phyloP scores from a whole-genome alignment of 1,140 invertebrate genomes.

The Nymphalis io region DNA sequence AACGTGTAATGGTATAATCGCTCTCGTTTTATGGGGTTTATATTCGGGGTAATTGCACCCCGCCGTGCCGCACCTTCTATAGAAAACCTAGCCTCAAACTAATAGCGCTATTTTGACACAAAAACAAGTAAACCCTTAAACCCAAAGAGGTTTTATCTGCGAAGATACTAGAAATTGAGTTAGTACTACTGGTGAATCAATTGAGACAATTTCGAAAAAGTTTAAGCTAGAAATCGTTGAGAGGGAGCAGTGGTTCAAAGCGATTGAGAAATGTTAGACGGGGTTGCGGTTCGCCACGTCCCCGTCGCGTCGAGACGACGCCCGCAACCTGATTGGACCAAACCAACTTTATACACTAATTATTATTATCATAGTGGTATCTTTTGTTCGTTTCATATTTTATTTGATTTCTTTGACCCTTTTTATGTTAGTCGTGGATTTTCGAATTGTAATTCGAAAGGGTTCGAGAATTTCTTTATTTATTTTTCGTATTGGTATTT shows the following conservation, averaged over 20 bases:
- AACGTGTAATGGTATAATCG: slow-evolving; percentile 65
- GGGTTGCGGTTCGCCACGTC: slow-evolving; percentile 48
- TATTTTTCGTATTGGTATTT: slow-evolving; percentile 21
- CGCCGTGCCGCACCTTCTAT: slow-evolving; percentile 45
- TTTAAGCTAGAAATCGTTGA: slow-evolving; percentile 40
- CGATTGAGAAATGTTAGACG: slow-evolving; percentile 56
- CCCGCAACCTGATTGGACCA: slow-evolving; percentile 47
- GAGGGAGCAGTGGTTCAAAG: slow-evolving; percentile 45
- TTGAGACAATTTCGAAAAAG: not conserved
- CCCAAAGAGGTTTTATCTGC: no score
- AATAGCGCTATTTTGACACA: slow-evolving; percentile 52
- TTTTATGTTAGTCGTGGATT: not conserved
- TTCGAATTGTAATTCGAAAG: not conserved
- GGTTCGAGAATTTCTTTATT: slow-evolving; percentile 14
- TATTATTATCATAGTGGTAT: slow-evolving; percentile 17
- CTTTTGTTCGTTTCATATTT: not conserved
- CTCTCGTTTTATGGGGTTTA: slow-evolving; percentile 61
- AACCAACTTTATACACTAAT: slow-evolving; percentile 36
- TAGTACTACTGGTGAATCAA: not conserved
- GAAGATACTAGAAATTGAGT: not conserved
- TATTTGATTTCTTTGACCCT: not conserved
- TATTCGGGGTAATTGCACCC: slow-evolving; percentile 63
- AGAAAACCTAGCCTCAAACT: slow-evolving; percentile 45
- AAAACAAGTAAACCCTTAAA: not conserved
- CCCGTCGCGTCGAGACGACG: slow-evolving; percentile 51